Percentiles rank a stretch among this genome's conserved stretches.
Evolutionary conservation across 2,888 invertebrate genomes (phyloP).

Genomic region (Acronicta alni): DNA sequence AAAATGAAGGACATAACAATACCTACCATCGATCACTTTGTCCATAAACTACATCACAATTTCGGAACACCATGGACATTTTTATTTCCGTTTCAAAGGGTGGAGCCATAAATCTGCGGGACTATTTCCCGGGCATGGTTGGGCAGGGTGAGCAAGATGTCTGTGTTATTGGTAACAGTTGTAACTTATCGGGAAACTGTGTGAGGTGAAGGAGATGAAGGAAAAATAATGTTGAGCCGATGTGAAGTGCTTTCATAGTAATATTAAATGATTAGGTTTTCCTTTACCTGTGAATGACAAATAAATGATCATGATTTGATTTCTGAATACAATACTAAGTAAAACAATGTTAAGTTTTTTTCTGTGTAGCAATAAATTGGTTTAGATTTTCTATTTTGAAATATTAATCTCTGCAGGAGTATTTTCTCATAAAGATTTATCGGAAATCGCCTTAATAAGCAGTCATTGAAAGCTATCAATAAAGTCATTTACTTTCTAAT

Average conservation of each 20-base stretch:
- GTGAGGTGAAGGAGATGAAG: slow-evolving; percentile 15
- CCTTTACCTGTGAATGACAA: not conserved
- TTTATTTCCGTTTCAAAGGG: slow-evolving; percentile 55
- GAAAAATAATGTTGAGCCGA: slow-evolving; percentile 9
- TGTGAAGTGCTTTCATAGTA: slow-evolving; percentile 2
- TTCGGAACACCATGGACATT: slow-evolving; percentile 32
- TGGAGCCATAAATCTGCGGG: slow-evolving; percentile 43
- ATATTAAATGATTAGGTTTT: not conserved
- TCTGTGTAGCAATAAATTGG: too few species aligned
- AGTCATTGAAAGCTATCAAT: not conserved
- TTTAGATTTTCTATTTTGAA: too few species aligned
- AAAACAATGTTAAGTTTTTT: too few species aligned
- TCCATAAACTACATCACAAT: slow-evolving; percentile 38
- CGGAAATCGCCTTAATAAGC: too few species aligned
- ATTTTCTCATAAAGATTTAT: too few species aligned
- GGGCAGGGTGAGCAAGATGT: slow-evolving; percentile 10
- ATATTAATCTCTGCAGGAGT: too few species aligned
- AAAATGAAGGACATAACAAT: not conserved
- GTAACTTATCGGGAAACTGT: slow-evolving; percentile 12
- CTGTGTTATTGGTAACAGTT: slow-evolving; percentile 39
- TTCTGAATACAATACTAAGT: too few species aligned
- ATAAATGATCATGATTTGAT: too few species aligned
- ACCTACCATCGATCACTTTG: slow-evolving; percentile 18
- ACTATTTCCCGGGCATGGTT: slow-evolving; percentile 32
- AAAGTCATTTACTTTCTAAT: not conserved